These are phyloP conservation scores for Cyanoramphus novaezelandiae DNA, from an alignment of 2,113 vertebrate genomes.

Conservation along the genomic window DNA sequence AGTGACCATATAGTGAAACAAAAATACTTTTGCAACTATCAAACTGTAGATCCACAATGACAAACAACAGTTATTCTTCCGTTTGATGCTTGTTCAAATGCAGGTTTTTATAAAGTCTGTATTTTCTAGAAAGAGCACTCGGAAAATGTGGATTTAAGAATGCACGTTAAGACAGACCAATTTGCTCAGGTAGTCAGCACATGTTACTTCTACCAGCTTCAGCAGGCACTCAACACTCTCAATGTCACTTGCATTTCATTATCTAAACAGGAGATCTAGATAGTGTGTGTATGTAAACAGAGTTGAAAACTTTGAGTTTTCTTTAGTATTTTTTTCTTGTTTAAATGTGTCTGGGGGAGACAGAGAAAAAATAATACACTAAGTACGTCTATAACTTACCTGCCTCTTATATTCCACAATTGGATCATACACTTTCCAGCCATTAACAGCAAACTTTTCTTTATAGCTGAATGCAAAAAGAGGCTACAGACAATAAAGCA, in stretches of 20 bases:
- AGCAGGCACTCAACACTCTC: background rate
- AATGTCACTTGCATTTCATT: background rate
- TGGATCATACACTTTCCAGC: constrained; percentile 96
- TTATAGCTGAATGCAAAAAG: constrained; percentile 92
- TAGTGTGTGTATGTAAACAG: background rate
- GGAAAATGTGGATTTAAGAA: background rate
- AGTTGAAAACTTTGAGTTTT: background rate
- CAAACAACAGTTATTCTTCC: background rate
- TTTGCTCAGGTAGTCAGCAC: background rate
- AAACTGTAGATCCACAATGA: background rate
- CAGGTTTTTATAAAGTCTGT: background rate
- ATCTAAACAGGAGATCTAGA: background rate
- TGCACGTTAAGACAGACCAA: background rate
- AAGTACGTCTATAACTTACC: constrained; percentile 69
- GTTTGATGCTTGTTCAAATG: background rate
- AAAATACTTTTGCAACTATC: background rate
- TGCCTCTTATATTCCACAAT: constrained; percentile 90
- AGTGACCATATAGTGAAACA: background rate
- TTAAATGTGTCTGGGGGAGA: background rate
- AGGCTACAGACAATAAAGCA: constrained; percentile 72
- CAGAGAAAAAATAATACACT: background rate
- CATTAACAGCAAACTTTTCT: constrained; percentile 89
- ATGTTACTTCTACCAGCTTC: background rate
- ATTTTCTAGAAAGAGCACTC: background rate
- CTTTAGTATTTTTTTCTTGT: background rate